Conservation (phyloP, 2,113 vertebrate species). For the Coryphaenoides rupestris region DNA sequence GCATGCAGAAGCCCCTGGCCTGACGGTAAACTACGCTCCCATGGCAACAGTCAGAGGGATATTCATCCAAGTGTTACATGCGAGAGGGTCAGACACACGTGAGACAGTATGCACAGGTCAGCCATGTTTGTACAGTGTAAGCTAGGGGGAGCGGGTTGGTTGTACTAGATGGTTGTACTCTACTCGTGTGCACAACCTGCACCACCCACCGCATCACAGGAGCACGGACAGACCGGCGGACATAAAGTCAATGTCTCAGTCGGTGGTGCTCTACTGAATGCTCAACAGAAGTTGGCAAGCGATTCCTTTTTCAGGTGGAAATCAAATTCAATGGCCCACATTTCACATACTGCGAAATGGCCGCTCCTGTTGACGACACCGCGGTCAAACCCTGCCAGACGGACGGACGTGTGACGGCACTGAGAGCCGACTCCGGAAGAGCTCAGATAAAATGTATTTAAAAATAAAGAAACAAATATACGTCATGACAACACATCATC, state of each 20-base stretch:
- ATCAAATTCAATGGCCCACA: no score
- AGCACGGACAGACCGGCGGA: slow-evolving; percentile 15
- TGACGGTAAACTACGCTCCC: slow-evolving; percentile 9
- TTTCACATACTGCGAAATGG: no score
- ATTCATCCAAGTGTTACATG: slow-evolving; percentile 12
- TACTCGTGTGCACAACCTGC: background rate
- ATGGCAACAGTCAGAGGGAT: slow-evolving; percentile 25
- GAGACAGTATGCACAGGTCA: slow-evolving; percentile 40
- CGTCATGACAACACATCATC: no score
- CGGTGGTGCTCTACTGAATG: slow-evolving; percentile 40
- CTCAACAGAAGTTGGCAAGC: slow-evolving; percentile 27
- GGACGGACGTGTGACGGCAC: no score
- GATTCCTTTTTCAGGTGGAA: slow-evolving; percentile 37
- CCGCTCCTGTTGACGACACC: no score
- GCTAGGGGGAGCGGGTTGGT: slow-evolving; percentile 1
- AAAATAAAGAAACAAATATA: no score
- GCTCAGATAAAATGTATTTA: no score
- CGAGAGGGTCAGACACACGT: slow-evolving; percentile 36
- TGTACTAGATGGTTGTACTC: background rate
- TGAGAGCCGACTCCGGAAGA: no score
- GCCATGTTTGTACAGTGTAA: slow-evolving; percentile 21
- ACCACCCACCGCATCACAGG: slow-evolving; percentile 3
- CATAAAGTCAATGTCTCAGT: slow-evolving; percentile 49
- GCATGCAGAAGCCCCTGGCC: slow-evolving; percentile 14
- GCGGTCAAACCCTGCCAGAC: no score